Evolutionary conservation across 2,797 vertebrate genomes (phyloP), one percentile per base, ranked within the genome.

Genomic region (Tokudaia muenninki): DNA sequence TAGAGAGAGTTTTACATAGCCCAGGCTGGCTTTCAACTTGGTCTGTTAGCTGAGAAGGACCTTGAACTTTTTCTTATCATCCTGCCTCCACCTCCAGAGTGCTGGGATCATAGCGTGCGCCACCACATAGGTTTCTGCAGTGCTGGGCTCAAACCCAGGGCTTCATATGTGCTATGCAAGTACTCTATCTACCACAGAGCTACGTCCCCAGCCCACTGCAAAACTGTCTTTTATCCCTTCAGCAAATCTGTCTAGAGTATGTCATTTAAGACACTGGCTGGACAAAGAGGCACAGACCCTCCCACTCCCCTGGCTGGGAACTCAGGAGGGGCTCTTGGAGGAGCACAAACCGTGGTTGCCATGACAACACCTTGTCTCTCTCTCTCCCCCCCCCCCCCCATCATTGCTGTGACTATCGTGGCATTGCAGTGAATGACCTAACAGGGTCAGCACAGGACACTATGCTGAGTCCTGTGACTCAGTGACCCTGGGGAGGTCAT

Each of bases 231-330:
- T 91, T 31, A 91, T 63, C 72, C 57, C 77, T 81, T 96, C 78
- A 77, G n/a, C 22, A 84, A 95, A 61, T 91, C 79, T 75, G 59
- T 79, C 37, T 80, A 61, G 50, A 87, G 29, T 91, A 50, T 92
- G 52, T 90, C 44, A 88, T 21, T 29, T 41, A 74, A 91, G 75
- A 77, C 31, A 14, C 55, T 31, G 11, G 59, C 59, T 74, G 61
- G 89, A 63, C 24, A 50, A 78, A 92, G 84, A 75, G 82, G 44
- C 22, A 37, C 1, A 70, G 22, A 31, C 10, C 22, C 67, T 37
- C 67, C n/a, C 65, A 57, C 22, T 44, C 80, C 37, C 10, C 88
- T 75, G 44, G 57, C 80, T 81, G n/a, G 29, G 34, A 87, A 41
- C 86, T 72, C 61, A 61, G 31, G 21, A 87, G 81, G 65, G 47